A percentile compares a stretch with the other conserved stretches of the same genome.
Conservation (phyloP, 2,888 invertebrate genomes). For the Julus scandinavius region DNA sequence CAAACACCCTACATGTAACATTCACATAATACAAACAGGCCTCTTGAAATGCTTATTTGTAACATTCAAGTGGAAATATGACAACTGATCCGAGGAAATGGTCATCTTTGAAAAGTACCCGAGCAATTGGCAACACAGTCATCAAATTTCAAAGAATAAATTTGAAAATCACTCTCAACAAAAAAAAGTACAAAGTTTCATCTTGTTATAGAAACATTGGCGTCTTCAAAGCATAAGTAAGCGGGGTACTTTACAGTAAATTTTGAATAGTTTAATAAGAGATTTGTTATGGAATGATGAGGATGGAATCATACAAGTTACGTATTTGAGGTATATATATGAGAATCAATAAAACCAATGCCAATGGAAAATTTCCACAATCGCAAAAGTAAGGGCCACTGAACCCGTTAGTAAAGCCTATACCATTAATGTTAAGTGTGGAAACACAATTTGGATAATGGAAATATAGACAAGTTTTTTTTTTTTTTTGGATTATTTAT, state of each 20-base stretch:
- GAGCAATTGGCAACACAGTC: neutral
- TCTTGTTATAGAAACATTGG: neutral
- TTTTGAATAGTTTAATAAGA: constrained; percentile 19
- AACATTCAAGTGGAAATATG: neutral
- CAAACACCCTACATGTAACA: constrained; percentile 43
- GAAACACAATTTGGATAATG: neutral
- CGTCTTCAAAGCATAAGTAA: constrained; percentile 30
- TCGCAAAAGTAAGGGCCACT: neutral
- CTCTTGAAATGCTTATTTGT: constrained; percentile 11
- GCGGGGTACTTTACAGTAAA: neutral
- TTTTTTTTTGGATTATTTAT: neutral
- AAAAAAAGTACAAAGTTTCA: neutral
- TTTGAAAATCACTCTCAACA: neutral
- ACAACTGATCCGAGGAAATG: constrained; percentile 24
- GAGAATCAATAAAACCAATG: constrained; percentile 31
- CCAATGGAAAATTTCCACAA: neutral
- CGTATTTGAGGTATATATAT: constrained; percentile 22
- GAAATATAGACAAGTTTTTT: neutral
- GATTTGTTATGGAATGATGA: constrained; percentile 27
- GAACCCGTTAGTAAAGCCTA: neutral
- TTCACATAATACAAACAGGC: constrained; percentile 25
- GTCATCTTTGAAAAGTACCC: neutral
- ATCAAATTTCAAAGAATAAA: neutral
- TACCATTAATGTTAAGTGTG: neutral
- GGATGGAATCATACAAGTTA: constrained; percentile 36